phyloP scores from a whole-genome alignment of 2,888 invertebrate species.

The Macrosoma leucophasiata region DNA sequence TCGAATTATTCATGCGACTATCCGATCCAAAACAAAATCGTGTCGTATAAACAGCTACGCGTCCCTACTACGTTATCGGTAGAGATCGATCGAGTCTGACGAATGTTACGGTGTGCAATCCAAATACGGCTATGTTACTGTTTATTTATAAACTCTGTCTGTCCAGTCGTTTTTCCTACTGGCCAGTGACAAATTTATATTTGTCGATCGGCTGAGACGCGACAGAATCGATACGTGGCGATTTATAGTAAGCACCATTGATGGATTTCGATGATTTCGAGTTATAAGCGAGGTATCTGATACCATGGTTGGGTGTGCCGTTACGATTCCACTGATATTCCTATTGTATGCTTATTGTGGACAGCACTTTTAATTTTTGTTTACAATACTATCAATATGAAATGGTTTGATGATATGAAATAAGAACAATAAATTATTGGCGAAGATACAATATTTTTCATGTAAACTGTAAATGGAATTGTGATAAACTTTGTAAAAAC shows the following conservation, averaged over 20 bases:
- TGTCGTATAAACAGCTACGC: constrained; percentile 41
- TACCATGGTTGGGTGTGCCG: too few relatives aligned
- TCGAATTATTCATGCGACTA: constrained; percentile 6
- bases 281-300: too few relatives aligned
- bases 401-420: too few relatives aligned
- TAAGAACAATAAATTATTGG: too few relatives aligned
- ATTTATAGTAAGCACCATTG: constrained; percentile 65
- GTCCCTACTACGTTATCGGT: constrained; percentile 44
- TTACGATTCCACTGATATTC: too few relatives aligned
- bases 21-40: constrained; percentile 23
- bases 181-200: constrained; percentile 72
- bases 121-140: constrained; percentile 63
- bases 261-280: constrained; percentile 64
- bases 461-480: too few relatives aligned
- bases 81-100: constrained; percentile 49
- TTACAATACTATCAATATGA: too few relatives aligned
- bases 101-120: constrained; percentile 57
- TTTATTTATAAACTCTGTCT: constrained; percentile 68
- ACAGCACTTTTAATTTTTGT: too few relatives aligned
- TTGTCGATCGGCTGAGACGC: constrained; percentile 62
- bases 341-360: too few relatives aligned
- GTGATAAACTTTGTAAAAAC: too few relatives aligned
- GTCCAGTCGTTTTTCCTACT: constrained; percentile 55
- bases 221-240: constrained; percentile 67
- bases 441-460: too few relatives aligned